These are phyloP conservation scores for Ochropleura plecta DNA, from an alignment of 2,888 invertebrate species.

Conservation along the genomic window DNA sequence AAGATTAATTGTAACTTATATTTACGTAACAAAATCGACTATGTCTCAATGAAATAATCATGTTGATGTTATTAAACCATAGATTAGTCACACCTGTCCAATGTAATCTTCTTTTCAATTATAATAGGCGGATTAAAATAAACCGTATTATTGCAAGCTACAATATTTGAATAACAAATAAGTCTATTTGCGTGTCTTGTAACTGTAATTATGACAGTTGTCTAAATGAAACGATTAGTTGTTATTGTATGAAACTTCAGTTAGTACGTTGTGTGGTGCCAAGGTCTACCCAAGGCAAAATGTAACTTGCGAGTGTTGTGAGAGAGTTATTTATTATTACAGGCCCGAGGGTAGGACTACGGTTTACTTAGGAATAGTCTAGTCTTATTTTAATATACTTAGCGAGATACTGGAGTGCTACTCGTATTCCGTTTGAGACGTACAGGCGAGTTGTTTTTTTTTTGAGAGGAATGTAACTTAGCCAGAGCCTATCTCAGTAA, in stretches of 20 bases:
- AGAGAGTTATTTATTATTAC: neutral
- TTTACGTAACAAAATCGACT: conserved; percentile 24
- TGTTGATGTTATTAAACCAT: conserved; percentile 14
- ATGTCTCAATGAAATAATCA: conserved; percentile 8
- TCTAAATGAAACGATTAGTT: neutral
- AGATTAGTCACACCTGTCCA: neutral
- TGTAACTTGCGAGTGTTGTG: neutral
- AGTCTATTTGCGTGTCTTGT: neutral
- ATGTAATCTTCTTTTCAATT: neutral
- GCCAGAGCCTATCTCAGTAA: neutral
- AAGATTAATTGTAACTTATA: conserved; percentile 21
- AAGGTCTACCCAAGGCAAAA: neutral
- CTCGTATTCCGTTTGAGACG: neutral
- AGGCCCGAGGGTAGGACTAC: neutral
- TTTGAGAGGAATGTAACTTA: neutral
- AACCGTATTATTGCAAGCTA: neutral
- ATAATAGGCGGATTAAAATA: neutral
- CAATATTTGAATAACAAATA: neutral
- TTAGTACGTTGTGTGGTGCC: neutral
- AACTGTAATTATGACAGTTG: neutral
- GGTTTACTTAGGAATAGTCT: neutral
- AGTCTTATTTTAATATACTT: neutral
- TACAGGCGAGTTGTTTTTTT: neutral
- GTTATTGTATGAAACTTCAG: neutral
- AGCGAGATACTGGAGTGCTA: neutral